These are phyloP conservation scores for Sinocyclocheilus anophthalmus DNA, from an alignment of 2,113 vertebrate species.

Conservation along the genomic window DNA sequence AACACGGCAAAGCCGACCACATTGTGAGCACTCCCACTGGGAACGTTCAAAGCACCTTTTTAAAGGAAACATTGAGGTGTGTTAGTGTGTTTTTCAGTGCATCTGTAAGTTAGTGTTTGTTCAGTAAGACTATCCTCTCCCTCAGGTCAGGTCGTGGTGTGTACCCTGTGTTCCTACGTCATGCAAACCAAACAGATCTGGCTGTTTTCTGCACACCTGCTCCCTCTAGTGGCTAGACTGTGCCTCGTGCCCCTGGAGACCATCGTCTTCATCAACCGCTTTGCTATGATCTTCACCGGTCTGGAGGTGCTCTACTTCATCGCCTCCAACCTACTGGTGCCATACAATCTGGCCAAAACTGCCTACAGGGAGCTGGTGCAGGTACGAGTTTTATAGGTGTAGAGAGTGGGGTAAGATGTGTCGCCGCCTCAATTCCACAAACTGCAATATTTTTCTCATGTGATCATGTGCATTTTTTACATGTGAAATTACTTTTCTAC, in stretches of 20 bases:
- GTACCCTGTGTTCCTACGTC: slow-evolving; percentile 94
- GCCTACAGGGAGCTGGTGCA: slow-evolving; percentile 95
- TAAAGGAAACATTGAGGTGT: not conserved
- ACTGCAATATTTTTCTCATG: no score
- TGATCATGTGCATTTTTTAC: no score
- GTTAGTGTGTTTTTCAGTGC: not conserved
- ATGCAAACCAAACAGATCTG: slow-evolving; percentile 99
- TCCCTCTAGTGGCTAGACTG: slow-evolving; percentile 93
- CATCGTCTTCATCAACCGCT: slow-evolving; percentile 96
- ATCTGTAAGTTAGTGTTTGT: not conserved
- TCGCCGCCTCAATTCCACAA: no score
- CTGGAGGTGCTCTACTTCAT: slow-evolving; percentile 97
- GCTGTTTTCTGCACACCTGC: slow-evolving; percentile 97
- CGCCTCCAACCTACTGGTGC: slow-evolving; percentile 93
- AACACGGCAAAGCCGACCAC: not conserved
- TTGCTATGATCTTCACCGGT: slow-evolving; percentile 98
- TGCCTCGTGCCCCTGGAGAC: slow-evolving; percentile 95
- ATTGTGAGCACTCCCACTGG: not conserved
- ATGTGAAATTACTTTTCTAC: no score
- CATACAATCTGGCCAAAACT: slow-evolving; percentile 95
- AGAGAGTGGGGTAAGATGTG: no score
- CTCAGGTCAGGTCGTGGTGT: slow-evolving; percentile 95
- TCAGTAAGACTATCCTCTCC: slow-evolving; percentile 20
- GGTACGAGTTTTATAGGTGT: slow-evolving; percentile 70
- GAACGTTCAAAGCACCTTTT: not conserved